These are phyloP conservation scores for Carollia perspicillata DNA, from an alignment of 2,113 vertebrate genomes.

Conservation along the genomic window DNA sequence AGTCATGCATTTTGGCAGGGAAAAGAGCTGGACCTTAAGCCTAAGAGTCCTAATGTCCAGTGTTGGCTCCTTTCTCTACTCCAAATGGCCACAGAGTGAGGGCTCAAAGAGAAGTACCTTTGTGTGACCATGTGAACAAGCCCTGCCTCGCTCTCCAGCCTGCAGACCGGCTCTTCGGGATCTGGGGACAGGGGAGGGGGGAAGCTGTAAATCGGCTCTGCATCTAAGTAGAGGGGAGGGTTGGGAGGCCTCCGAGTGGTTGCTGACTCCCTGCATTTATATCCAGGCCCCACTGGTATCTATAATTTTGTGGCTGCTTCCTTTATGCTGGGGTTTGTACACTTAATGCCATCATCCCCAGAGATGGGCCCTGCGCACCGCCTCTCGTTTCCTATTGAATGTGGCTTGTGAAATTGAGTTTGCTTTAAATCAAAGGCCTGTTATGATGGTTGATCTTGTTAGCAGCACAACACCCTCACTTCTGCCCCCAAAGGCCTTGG, in stretches of 20 bases:
- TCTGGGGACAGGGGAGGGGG: background rate
- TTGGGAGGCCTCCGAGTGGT: background rate
- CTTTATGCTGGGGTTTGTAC: background rate
- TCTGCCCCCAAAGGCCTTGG: background rate
- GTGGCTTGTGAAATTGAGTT: background rate
- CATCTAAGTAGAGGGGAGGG: background rate
- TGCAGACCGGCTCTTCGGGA: background rate
- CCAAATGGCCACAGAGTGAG: background rate
- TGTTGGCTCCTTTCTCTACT: background rate
- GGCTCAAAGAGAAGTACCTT: background rate
- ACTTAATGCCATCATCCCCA: background rate
- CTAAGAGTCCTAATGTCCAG: background rate
- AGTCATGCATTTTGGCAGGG: background rate
- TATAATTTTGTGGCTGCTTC: conserved; percentile 18
- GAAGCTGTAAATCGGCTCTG: background rate
- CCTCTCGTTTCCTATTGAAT: background rate
- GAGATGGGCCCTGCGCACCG: background rate
- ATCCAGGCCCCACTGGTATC: background rate
- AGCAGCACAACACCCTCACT: background rate
- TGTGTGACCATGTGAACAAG: fast-evolving
- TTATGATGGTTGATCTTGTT: background rate
- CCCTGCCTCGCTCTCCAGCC: background rate
- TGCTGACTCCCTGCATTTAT: background rate
- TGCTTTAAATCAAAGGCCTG: conserved; percentile 22
- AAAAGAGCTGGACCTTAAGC: background rate